Base-by-base conservation (phyloP, 1,140 invertebrate genomes). In the Cydia fagiglandana region DNA sequence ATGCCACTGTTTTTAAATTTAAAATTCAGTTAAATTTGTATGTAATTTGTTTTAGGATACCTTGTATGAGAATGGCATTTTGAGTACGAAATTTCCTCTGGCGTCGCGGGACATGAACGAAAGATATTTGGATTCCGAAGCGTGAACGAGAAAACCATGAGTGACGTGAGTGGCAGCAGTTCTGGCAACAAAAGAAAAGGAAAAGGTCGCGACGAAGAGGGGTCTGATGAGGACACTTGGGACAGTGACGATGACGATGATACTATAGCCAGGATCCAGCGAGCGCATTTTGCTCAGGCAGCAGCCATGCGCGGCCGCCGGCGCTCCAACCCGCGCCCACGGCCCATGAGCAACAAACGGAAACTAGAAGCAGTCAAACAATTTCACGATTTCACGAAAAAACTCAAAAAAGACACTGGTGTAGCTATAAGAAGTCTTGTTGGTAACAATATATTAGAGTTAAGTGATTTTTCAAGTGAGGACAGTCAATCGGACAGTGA, bases 301-400 rank as follows among this genome's bases (percentile, higher is more conserved):
- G 89, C 90, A 7, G 90, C 90, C 73, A 90, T 91, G 90, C 90
- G 84, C 74, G 80, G 85, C 76, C 88, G 90, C 7, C 86, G 88
- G 56, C 86, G 83, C 45, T 78, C 88, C 2, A 79, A 81, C 47
- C 83, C 86, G 10, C 86, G 86, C 17, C 83, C 86, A 15, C 83
- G 85, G 53, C 88, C 87, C 6, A 88, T 92, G 89, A 90, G 90
- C 81, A 84, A 90, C 61, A 93, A 93, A 81, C 83, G 91, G 76
- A 93, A 93, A 87, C 85, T 90, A 82, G 91, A 93, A 86, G 92
- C 93, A 45, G 90, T 93, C 5, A 93, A 88, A 84, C 89, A 85
- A 76, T 93, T 93, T 80, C 92, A 93, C 74, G 85, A 93, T 78
- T 93, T 93, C 81, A 93, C 92, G 64, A 93, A 93, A 81, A 93